Base-by-base conservation (phyloP, 1,140 invertebrate species). In the Argopecten irradians region DNA sequence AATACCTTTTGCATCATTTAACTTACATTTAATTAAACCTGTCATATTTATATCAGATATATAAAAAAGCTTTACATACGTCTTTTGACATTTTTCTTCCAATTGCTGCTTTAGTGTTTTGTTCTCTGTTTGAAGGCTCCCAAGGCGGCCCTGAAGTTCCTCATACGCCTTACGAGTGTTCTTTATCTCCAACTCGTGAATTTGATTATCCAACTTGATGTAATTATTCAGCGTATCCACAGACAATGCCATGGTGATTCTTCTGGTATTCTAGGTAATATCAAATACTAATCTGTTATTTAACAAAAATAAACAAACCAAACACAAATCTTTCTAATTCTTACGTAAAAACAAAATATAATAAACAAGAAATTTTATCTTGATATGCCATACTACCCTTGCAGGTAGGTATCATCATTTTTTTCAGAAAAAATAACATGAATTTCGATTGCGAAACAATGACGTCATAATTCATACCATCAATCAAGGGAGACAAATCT, bases 51-150 rank as follows among this genome's bases (percentile, higher is more conserved):
- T n/a, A 13, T 9, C 82, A 3, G 13, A 19, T 32, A 0, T 0
- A 84, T 82, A 13, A 41, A n/a, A 33, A 19, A 22, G 34, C 41
- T 35, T 13, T 19, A 82, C 19, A 22, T 39, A 2, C n/a, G 14
- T 5, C 16, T 34, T 41, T 83, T 82, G 34, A 90, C 94, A 95
- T 90, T 95, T 93, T 35, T 94, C 91, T 84, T 95, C 93, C 41
- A 95, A 87, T 46, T 95, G 90, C 84, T 93, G 88, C 9, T 95
- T 86, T 5, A 92, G 93, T 5, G 90, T 91, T 36, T 95, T 91
- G 0, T 96, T 41, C 1, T 82, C 22, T 33, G 34, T 87, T 0
- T 55, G 39, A 5, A 93, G 85, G 34, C 92, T 88, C 33, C 92
- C 90, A 11, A 90, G 90, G 34, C 92, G 90, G 82, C 93, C 89